Percentiles rank a stretch among this genome's conserved stretches.
Conservation (phyloP, 2,888 invertebrate genomes). For the Byasa hedistus region DNA sequence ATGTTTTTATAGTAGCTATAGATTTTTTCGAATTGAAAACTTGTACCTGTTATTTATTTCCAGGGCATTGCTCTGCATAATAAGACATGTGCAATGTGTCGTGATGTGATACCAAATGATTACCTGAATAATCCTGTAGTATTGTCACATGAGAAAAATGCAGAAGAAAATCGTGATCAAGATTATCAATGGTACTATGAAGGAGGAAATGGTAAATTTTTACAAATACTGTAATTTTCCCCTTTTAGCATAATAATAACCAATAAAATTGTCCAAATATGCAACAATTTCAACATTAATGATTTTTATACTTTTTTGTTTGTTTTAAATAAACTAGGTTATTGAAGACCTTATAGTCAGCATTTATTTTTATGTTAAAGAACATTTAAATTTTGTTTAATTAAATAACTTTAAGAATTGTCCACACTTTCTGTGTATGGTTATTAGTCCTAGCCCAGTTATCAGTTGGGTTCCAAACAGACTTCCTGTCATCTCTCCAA, state of each 20-base stretch:
- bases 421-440: too few species aligned
- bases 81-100: constrained; percentile 95
- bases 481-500: too few species aligned
- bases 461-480: too few species aligned
- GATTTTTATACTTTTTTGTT: too few species aligned
- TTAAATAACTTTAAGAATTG: not conserved
- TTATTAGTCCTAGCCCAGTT: too few species aligned
- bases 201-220: constrained; percentile 88
- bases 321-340: too few species aligned
- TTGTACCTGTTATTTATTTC: not conserved
- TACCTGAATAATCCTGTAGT: constrained; percentile 92
- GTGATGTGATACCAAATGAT: constrained; percentile 92
- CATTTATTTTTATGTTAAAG: not conserved
- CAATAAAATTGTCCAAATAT: too few species aligned
- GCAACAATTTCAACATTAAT: too few species aligned
- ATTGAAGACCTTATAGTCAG: too few species aligned
- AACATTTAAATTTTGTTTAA: not conserved
- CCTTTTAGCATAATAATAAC: not conserved
- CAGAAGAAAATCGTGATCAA: constrained; percentile 77
- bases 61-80: constrained; percentile 92
- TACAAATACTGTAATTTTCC: not conserved
- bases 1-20: not conserved
- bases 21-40: not conserved
- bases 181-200: constrained; percentile 97
- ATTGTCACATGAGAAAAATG: constrained; percentile 58